phyloP scores from a whole-genome alignment of 2,797 vertebrate genomes.

The Lepidocolaptes lacrymiger region DNA sequence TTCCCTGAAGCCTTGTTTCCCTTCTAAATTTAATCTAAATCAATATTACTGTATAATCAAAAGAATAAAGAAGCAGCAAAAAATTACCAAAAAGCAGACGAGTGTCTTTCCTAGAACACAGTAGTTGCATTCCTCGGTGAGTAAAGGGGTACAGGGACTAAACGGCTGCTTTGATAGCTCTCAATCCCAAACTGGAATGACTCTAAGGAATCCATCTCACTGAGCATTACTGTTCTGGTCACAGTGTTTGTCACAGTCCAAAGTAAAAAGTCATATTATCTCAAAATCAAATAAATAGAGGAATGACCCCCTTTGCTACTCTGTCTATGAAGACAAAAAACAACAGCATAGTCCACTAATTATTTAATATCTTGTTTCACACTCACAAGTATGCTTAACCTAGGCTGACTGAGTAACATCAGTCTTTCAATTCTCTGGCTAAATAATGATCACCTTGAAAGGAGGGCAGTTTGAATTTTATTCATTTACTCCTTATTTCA shows the following conservation, averaged over 20 bases:
- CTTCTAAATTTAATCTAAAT: not conserved
- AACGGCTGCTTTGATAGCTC: not conserved
- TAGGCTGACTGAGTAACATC: not conserved
- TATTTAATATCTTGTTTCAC: not conserved
- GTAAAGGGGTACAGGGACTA: not conserved
- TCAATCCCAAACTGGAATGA: not conserved
- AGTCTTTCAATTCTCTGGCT: not conserved
- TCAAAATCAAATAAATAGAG: not conserved
- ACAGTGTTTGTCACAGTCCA: not conserved
- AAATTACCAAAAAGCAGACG: constrained; percentile 6
- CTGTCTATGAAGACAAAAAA: not conserved
- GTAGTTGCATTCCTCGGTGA: not conserved
- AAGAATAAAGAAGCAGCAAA: constrained; percentile 41
- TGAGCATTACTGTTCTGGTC: not conserved
- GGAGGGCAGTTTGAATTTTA: not conserved
- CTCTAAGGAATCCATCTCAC: not conserved
- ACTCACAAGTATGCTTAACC: not conserved
- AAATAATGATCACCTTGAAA: not conserved
- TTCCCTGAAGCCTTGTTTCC: constrained; percentile 41
- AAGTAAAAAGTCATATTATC: not conserved
- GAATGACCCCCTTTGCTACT: not conserved
- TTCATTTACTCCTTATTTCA: not conserved
- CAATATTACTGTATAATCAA: not conserved
- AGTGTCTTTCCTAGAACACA: constrained; percentile 2
- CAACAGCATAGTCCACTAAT: not conserved